A percentile compares a stretch with the other conserved stretches of the same genome.
phyloP scores from a whole-genome alignment of 2,888 invertebrate genomes.

The Lamellibrachia columna region DNA sequence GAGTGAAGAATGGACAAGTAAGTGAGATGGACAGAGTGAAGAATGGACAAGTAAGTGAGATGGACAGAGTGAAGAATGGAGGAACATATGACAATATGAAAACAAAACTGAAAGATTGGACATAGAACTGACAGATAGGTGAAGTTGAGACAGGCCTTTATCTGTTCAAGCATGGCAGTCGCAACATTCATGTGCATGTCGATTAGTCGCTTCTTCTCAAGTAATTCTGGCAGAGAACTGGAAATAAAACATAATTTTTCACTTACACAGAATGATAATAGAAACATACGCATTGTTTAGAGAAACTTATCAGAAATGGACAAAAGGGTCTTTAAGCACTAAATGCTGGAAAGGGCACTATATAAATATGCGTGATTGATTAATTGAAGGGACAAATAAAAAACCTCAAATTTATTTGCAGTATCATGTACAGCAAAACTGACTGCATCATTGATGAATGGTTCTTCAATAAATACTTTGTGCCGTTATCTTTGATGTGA shows the following conservation, averaged over 20 bases:
- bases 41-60: no score
- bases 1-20: no score
- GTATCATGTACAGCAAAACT: neutral
- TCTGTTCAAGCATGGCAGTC: constrained; percentile 73
- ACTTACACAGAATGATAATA: neutral
- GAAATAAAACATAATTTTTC: neutral
- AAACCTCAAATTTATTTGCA: neutral
- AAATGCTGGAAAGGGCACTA: no score
- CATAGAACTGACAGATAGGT: neutral
- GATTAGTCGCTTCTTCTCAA: constrained; percentile 96
- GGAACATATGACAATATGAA: neutral
- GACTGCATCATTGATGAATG: neutral
- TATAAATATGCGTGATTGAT: no score
- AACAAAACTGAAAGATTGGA: neutral
- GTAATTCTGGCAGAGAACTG: constrained; percentile 88
- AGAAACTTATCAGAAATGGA: no score
- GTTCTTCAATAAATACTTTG: neutral
- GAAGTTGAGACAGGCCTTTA: constrained; percentile 69
- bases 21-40: no score
- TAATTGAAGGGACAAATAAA: neutral
- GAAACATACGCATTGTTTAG: neutral
- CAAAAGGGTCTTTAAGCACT: no score
- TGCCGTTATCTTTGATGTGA: no score
- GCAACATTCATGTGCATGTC: constrained; percentile 99
- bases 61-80: no score